phyloP scores from a whole-genome alignment of 2,888 invertebrate genomes.

The Dryococelus australis region DNA sequence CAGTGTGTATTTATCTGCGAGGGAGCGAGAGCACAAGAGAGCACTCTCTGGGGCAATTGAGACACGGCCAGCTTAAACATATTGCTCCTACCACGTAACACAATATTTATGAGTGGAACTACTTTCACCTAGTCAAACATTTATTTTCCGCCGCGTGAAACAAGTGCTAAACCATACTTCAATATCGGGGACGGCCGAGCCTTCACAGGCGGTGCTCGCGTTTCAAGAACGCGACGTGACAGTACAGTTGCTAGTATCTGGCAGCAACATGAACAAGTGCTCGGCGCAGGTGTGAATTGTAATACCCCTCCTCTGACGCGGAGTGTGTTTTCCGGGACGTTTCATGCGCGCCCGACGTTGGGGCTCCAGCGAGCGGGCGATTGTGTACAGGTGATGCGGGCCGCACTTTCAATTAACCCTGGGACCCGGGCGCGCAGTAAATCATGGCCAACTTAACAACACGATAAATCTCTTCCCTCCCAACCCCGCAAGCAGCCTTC shows the following conservation, averaged over 20 bases:
- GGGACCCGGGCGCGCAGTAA: conserved; percentile 24
- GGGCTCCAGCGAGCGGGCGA: background rate
- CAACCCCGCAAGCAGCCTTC: background rate
- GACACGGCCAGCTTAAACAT: no score
- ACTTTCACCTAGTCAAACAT: background rate
- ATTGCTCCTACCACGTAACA: no score
- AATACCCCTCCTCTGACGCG: background rate
- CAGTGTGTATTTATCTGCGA: no score
- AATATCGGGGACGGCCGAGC: background rate
- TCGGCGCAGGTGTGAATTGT: background rate
- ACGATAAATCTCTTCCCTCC: conserved; percentile 20
- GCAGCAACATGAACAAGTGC: background rate
- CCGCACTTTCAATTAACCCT: conserved; percentile 20
- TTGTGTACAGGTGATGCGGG: conserved; percentile 23
- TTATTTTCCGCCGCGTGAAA: background rate
- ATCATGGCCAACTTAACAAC: conserved; percentile 30
- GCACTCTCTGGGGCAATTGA: no score
- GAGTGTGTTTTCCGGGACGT: background rate
- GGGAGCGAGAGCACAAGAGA: no score
- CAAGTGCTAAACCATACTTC: background rate
- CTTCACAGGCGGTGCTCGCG: background rate
- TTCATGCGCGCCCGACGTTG: background rate
- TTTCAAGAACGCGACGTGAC: background rate
- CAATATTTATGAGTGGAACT: background rate
- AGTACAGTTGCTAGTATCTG: background rate